Evolutionary conservation across 2,888 invertebrate genomes (phyloP).

Genomic region (Diplazon laetatorius): DNA sequence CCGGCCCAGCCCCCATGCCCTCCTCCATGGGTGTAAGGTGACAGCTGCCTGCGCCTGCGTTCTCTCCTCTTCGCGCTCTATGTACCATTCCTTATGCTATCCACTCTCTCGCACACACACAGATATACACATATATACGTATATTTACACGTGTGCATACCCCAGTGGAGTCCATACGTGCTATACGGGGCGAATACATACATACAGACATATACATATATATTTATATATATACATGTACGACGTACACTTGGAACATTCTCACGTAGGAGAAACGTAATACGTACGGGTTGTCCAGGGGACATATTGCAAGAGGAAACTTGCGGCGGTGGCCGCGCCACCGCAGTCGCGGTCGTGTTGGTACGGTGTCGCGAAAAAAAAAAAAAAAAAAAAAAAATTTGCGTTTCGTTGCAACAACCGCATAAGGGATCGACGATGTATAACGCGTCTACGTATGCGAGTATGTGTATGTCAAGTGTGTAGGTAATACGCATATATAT

Average conservation of each 20-base stretch:
- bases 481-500: neutral
- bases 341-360: neutral
- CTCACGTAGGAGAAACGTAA: conserved; percentile 44
- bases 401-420: conserved; percentile 32
- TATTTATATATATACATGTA: conserved; percentile 7
- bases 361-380: conserved; percentile 30
- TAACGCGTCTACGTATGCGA: no score
- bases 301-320: conserved; percentile 46
- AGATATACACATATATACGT: neutral
- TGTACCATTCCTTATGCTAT: conserved; percentile 43
- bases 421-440: neutral
- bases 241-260: conserved; percentile 36
- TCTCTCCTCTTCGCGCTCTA: conserved; percentile 67
- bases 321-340: conserved; percentile 33
- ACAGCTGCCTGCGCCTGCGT: conserved; percentile 82
- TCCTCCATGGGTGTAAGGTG: conserved; percentile 81
- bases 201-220: neutral
- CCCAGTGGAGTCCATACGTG: conserved; percentile 14
- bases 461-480: no score
- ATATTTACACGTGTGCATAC: conserved; percentile 8
- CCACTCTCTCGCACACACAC: neutral
- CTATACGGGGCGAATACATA: neutral
- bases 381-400: no score
- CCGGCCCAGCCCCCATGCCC: conserved; percentile 76
- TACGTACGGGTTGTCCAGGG: conserved; percentile 40